Evolutionary conservation across 2,888 invertebrate species (phyloP).

Genomic region (Sesamia inferens): DNA sequence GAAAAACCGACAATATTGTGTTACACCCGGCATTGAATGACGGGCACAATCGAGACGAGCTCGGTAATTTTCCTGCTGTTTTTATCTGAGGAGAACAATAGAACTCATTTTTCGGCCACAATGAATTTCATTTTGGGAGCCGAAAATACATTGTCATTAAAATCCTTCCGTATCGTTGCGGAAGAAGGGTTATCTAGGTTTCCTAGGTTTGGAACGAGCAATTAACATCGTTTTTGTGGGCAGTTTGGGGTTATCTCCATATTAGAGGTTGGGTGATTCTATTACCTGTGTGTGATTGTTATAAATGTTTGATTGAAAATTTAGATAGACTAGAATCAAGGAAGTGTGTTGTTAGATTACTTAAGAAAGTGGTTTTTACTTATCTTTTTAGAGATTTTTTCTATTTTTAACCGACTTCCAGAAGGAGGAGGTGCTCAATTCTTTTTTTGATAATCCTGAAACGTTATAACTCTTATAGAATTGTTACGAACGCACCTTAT

Average conservation of each 20-base stretch:
- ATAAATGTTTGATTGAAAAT: constrained; percentile 6
- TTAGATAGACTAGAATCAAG: not conserved
- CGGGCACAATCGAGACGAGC: constrained; percentile 77
- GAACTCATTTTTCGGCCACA: constrained; percentile 85
- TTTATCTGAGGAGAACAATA: constrained; percentile 85
- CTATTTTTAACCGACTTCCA: no score
- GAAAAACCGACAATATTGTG: constrained; percentile 79
- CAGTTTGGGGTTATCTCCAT: constrained; percentile 8
- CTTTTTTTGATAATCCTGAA: no score
- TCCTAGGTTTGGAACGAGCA: constrained; percentile 43
- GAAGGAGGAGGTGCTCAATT: no score
- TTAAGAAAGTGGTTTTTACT: not conserved
- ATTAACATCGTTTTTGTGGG: constrained; percentile 40
- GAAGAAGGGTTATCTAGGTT: constrained; percentile 31
- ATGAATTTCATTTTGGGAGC: constrained; percentile 85
- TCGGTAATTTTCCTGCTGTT: constrained; percentile 87
- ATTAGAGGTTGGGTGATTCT: not conserved
- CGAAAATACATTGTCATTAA: constrained; percentile 84
- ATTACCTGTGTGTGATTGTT: constrained; percentile 17
- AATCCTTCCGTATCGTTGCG: constrained; percentile 70
- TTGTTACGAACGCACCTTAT: no score
- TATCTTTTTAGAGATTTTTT: no score
- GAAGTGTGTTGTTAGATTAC: not conserved
- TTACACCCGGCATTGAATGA: constrained; percentile 80
- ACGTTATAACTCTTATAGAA: no score